Percentiles rank a stretch among this genome's conserved stretches.
phyloP scores from a whole-genome alignment of 2,888 invertebrate species.

The Penaeus monodon region DNA sequence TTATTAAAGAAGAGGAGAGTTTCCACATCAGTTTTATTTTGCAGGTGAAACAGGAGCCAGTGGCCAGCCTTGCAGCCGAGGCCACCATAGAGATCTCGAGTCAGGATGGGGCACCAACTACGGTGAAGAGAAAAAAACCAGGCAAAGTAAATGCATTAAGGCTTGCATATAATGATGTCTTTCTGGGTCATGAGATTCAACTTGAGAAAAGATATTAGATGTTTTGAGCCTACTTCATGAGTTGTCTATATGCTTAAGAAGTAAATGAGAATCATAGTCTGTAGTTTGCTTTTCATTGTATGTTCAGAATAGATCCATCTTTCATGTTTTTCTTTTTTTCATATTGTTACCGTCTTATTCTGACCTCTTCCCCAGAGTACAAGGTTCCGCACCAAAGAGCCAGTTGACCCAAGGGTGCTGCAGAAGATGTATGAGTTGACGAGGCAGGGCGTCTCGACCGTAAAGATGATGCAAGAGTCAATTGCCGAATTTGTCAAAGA shows the following conservation, averaged over 20 bases:
- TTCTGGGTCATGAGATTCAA: no score
- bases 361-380: slow-evolving; percentile 30
- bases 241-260: no score
- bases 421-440: slow-evolving; percentile 53
- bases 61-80: slow-evolving; percentile 1
- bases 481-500: slow-evolving; percentile 53
- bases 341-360: no score
- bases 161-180: no score
- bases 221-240: no score
- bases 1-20: background rate
- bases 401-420: slow-evolving; percentile 59
- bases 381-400: slow-evolving; percentile 58
- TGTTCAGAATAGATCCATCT: no score
- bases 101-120: background rate
- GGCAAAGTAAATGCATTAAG: slow-evolving; percentile 13
- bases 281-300: no score
- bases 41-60: slow-evolving; percentile 42
- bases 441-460: slow-evolving; percentile 47
- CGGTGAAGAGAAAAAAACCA: slow-evolving; percentile 30
- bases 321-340: no score
- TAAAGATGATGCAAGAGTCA: slow-evolving; percentile 54
- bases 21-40: background rate
- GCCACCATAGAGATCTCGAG: slow-evolving; percentile 15
- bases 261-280: no score
- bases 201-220: no score